Conservation (phyloP, 2,113 vertebrate species). For the Dendropsophus ebraccatus region DNA sequence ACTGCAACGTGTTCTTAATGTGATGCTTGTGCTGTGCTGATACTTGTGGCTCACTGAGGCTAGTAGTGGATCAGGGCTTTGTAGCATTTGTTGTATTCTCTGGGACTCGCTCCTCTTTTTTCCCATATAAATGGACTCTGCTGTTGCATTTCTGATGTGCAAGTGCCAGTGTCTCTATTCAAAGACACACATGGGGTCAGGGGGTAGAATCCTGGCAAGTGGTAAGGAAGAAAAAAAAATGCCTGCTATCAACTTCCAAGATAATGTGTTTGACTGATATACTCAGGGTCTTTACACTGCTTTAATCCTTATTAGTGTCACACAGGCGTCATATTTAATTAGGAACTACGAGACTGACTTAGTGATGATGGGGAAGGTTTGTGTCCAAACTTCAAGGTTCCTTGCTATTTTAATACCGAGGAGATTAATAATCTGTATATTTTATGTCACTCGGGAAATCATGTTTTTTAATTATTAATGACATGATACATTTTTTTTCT, state of each 20-base stretch:
- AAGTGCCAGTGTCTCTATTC: conserved; percentile 79
- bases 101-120: conserved; percentile 82
- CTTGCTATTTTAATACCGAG: conserved; percentile 58
- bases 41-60: conserved; percentile 72
- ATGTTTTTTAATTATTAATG: conserved; percentile 46
- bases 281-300: conserved; percentile 77
- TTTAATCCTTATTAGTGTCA: conserved; percentile 82
- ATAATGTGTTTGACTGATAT: conserved; percentile 83
- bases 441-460: conserved; percentile 63
- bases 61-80: conserved; percentile 75
- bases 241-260: conserved; percentile 80
- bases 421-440: conserved; percentile 60
- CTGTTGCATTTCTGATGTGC: conserved; percentile 83
- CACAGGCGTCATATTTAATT: conserved; percentile 81
- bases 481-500: not conserved
- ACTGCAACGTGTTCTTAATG: conserved; percentile 68
- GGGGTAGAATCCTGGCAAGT: conserved; percentile 80
- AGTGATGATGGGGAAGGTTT: conserved; percentile 72
- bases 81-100: conserved; percentile 79
- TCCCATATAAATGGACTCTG: conserved; percentile 80
- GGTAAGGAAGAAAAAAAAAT: conserved; percentile 82
- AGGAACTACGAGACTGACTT: conserved; percentile 71
- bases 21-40: conserved; percentile 71
- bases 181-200: conserved; percentile 79
- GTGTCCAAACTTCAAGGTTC: conserved; percentile 68